Percentiles rank a stretch among this genome's conserved stretches.
Evolutionary conservation across 2,797 vertebrate species (phyloP).

Genomic region (Smutsia temminckii): DNA sequence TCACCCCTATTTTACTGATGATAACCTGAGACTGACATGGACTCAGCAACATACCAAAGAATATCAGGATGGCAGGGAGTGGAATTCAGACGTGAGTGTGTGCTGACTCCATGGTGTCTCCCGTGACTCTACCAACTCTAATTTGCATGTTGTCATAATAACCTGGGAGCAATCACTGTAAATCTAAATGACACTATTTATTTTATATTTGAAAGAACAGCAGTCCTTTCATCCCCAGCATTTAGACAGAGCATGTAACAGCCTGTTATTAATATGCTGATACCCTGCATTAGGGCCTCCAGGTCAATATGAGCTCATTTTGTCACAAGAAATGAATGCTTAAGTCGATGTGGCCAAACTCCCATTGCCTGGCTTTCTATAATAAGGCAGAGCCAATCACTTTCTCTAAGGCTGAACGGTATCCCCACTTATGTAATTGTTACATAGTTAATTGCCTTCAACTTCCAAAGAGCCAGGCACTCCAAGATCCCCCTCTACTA

Average conservation of each 20-base stretch:
- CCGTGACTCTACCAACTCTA: neutral
- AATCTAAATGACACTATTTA: conserved; percentile 34
- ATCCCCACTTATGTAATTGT: neutral
- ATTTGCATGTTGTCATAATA: neutral
- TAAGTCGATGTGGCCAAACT: conserved; percentile 1
- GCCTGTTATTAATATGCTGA: conserved; percentile 45
- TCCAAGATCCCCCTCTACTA: neutral
- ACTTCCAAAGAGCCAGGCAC: conserved; percentile 16
- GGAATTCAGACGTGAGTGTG: neutral
- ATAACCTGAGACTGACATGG: neutral
- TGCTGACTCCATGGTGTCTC: neutral
- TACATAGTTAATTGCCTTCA: conserved; percentile 53
- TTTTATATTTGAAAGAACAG: conserved; percentile 58
- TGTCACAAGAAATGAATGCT: conserved; percentile 63
- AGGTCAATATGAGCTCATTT: conserved; percentile 51
- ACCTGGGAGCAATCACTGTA: neutral
- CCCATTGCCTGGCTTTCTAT: conserved; percentile 20
- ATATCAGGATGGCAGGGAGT: neutral
- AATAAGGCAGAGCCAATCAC: conserved; percentile 39
- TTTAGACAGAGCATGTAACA: conserved; percentile 23
- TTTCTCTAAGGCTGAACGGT: neutral
- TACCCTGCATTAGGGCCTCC: conserved; percentile 37
- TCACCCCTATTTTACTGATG: neutral
- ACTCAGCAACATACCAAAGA: neutral
- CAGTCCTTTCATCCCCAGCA: conserved; percentile 28